A percentile compares a stretch with the other conserved stretches of the same genome.
phyloP scores from a whole-genome alignment of 2,888 invertebrate species.

The Archips xylosteana region DNA sequence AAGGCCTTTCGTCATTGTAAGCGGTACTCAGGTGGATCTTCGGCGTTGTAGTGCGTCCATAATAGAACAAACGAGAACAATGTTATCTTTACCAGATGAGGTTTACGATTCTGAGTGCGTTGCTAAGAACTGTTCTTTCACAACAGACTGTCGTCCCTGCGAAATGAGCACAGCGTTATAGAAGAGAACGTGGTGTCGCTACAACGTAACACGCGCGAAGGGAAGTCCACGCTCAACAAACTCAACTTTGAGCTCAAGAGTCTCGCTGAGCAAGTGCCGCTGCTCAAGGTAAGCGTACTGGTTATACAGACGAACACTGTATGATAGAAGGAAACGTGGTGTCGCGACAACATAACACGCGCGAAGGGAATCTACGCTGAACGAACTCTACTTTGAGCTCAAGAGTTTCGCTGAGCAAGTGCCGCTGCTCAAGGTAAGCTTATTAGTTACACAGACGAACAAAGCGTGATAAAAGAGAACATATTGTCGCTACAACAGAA shows the following conservation, averaged over 20 bases:
- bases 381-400: conserved; percentile 45
- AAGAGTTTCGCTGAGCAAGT: conserved; percentile 73
- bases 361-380: not conserved
- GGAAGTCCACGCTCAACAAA: conserved; percentile 67
- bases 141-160: conserved; percentile 65
- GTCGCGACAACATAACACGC: conserved; percentile 47
- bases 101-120: not conserved
- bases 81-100: too few relatives aligned
- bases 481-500: conserved; percentile 59
- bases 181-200: conserved; percentile 64
- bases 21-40: too few relatives aligned
- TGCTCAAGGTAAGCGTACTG: conserved; percentile 73
- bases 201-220: conserved; percentile 65
- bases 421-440: conserved; percentile 78
- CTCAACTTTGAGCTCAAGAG: conserved; percentile 74
- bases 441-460: conserved; percentile 49
- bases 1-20: too few relatives aligned
- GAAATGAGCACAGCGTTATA: conserved; percentile 64
- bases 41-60: too few relatives aligned
- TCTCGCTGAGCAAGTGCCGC: conserved; percentile 73
- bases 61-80: too few relatives aligned
- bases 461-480: conserved; percentile 67
- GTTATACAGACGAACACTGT: too few relatives aligned
- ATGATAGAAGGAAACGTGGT: conserved; percentile 42
- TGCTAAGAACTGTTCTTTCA: not conserved